Evolutionary conservation across 1,140 invertebrate genomes (phyloP).

Genomic region (Drosophila ercepeae): DNA sequence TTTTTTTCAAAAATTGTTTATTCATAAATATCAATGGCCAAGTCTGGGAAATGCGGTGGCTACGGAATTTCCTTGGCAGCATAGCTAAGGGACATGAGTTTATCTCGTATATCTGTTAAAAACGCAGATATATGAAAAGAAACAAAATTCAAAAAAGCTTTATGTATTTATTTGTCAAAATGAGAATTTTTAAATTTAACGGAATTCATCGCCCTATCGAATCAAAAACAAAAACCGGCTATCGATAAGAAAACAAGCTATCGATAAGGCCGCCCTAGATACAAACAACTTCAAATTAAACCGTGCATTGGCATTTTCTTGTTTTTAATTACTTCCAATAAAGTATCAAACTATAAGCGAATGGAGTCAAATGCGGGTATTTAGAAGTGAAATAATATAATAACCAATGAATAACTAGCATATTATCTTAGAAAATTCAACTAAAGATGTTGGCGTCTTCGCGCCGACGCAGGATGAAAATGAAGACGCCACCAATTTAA

Average conservation of each 20-base stretch:
- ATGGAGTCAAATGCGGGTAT: conserved; percentile 21
- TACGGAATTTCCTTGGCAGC: no score
- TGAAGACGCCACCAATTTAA: conserved; percentile 11
- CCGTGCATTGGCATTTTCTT: conserved; percentile 15
- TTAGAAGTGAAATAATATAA: not conserved
- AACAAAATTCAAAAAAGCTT: no score
- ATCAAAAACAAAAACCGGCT: not conserved
- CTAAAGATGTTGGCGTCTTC: conserved; percentile 12
- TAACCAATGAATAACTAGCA: not conserved
- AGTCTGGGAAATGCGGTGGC: no score
- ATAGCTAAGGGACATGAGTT: no score
- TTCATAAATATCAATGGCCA: no score
- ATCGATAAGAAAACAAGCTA: not conserved
- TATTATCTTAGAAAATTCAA: not conserved
- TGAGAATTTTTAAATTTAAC: not conserved
- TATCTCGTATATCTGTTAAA: no score
- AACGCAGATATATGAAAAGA: no score
- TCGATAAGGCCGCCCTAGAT: not conserved
- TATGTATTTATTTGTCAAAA: not conserved
- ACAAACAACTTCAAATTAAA: conserved; percentile 30
- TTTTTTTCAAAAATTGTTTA: not conserved
- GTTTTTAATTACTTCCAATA: not conserved
- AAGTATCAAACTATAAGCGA: not conserved
- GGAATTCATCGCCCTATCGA: not conserved
- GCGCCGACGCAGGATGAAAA: conserved; percentile 2